These are phyloP conservation scores for Pantherophis alleghaniensis DNA, from an alignment of 2,797 vertebrate species.

Conservation along the genomic window DNA sequence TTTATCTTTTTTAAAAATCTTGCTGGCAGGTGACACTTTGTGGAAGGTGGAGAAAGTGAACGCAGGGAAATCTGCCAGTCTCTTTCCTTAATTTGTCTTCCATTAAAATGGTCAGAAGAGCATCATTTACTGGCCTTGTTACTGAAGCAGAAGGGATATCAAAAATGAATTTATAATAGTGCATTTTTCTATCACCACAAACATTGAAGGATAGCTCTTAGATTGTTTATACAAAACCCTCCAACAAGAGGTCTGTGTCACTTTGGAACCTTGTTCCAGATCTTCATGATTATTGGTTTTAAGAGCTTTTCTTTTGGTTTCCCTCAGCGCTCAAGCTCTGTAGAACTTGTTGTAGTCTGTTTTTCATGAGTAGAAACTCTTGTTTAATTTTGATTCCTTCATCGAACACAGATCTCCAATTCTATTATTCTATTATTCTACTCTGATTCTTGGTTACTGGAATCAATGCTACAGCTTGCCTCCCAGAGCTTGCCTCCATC, in stretches of 20 bases:
- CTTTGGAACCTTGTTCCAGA: background rate
- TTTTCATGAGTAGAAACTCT: background rate
- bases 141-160: background rate
- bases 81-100: background rate
- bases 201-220: background rate
- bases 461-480: too few species aligned
- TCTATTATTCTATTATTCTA: background rate
- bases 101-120: background rate
- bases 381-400: background rate
- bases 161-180: background rate
- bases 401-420: background rate
- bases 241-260: background rate
- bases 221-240: background rate
- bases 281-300: background rate
- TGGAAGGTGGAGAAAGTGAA: background rate
- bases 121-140: background rate
- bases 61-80: background rate
- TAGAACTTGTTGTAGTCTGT: background rate
- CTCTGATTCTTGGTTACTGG: background rate
- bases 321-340: background rate
- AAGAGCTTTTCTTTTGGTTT: background rate
- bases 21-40: background rate
- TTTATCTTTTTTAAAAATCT: too few species aligned
- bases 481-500: too few species aligned
- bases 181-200: background rate